Evolutionary conservation across 2,888 invertebrate species (phyloP).

Genomic region (Aporophyla lueneburgensis): DNA sequence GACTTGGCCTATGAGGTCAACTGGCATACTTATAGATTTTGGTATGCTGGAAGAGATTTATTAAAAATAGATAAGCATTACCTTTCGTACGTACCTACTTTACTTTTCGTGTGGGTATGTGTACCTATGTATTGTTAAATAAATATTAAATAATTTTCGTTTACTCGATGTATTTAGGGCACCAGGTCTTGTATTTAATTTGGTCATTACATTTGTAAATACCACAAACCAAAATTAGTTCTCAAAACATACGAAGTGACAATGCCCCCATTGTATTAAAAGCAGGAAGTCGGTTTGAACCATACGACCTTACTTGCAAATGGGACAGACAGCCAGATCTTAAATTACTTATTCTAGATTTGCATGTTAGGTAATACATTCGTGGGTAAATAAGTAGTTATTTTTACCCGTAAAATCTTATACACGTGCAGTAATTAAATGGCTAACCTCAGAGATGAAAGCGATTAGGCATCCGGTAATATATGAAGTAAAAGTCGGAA

Average conservation of each 20-base stretch:
- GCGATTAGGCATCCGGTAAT: slow-evolving; percentile 24
- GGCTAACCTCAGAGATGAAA: slow-evolving; percentile 22
- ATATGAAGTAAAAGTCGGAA: slow-evolving; percentile 4
- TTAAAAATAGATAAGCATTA: neutral
- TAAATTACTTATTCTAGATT: slow-evolving; percentile 33
- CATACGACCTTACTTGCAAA: slow-evolving; percentile 64
- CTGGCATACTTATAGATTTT: neutral
- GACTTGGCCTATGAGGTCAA: too few relatives aligned
- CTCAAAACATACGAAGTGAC: slow-evolving; percentile 67
- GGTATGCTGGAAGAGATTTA: neutral
- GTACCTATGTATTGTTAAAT: too few relatives aligned
- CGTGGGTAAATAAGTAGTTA: neutral
- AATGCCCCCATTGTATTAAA: slow-evolving; percentile 74
- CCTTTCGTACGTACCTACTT: neutral
- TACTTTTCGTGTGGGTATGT: neutral
- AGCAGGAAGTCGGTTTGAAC: slow-evolving; percentile 71
- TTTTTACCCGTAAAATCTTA: slow-evolving; percentile 29
- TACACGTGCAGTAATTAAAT: slow-evolving; percentile 51
- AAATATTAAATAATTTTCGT: neutral
- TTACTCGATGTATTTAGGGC: slow-evolving; percentile 62
- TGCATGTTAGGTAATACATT: slow-evolving; percentile 21
- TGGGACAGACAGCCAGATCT: slow-evolving; percentile 10
- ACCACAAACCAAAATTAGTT: slow-evolving; percentile 70
- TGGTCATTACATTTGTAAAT: slow-evolving; percentile 66
- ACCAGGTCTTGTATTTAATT: slow-evolving; percentile 58